Evolutionary conservation across 2,888 invertebrate species (phyloP), one percentile per base, ranked within the genome.

Genomic region (Drosophila anomalipes): DNA sequence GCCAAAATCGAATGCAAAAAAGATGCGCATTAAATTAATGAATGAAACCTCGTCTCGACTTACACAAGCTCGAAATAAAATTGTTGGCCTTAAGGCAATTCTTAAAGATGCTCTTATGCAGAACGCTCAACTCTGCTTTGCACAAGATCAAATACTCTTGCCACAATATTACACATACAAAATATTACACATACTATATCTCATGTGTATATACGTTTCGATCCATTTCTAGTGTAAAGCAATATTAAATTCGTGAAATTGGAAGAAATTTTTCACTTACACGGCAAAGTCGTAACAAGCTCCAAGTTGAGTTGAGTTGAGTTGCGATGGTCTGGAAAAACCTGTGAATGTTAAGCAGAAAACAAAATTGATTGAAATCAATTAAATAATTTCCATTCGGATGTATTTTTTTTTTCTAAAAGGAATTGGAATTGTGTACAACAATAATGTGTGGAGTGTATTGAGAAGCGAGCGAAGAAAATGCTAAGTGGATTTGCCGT

Each of bases 401-500:
- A 35, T 28, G 69, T 61, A 70, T 77, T 79, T 73, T 81, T 79
- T 73, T 81, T 67, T 61, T 67, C 62, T 63, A 71, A 79, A 59
- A 77, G 64, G 67, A 81, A 81, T 77, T 77, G 49, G 58, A 61
- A 58, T 64, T 57, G 67, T 60, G 52, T 41, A 56, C 59, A 74
- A 60, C 64, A 56, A 69, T 47, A 65, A 47, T 52, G 53, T 53
- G 58, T 51, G 60, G 39, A 51, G 73, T 37, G n/a, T 39, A 57
- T 41, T 44, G 44, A 53, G 44, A 44, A 41, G 60, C 33, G 49
- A 39, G 39, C 41, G 16, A 33, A 33, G 53, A 51, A 59, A 79
- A 79, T 83, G 76, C 75, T 83, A 86, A 86, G 72, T 85, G 77
- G 81, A 74, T 74, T 83, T 72, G 62, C 64, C 76, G 47, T 71